Conservation (phyloP, 2,113 vertebrate genomes). For the Hipposideros armiger region DNA sequence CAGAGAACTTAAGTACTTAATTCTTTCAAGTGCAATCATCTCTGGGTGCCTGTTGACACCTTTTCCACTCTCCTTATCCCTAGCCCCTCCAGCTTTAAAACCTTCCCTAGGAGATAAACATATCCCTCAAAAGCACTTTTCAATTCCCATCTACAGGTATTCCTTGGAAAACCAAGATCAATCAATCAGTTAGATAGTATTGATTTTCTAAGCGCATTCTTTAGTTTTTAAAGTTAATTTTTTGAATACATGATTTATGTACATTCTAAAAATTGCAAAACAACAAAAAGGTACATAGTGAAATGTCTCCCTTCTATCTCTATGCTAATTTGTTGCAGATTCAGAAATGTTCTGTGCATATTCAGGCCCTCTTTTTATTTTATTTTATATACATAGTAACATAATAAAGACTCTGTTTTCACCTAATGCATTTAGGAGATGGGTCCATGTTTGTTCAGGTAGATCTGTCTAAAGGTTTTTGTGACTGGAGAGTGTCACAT, state of each 20-base stretch:
- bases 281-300: neutral
- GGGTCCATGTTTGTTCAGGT: neutral
- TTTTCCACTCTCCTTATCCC: neutral
- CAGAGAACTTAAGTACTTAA: neutral
- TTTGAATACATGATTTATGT: slow-evolving; percentile 26
- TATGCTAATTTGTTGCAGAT: neutral
- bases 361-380: neutral
- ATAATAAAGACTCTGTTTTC: neutral
- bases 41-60: neutral
- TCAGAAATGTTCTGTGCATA: neutral
- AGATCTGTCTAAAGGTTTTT: neutral
- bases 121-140: neutral
- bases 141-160: neutral
- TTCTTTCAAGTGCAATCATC: neutral
- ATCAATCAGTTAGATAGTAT: neutral
- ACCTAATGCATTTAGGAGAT: neutral
- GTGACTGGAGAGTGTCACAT: neutral
- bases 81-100: neutral
- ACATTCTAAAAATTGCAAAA: slow-evolving; percentile 18
- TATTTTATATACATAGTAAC: slow-evolving; percentile 5
- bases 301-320: neutral
- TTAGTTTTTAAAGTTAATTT: slow-evolving; percentile 26
- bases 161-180: neutral
- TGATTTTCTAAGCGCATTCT: slow-evolving; percentile 16
- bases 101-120: neutral